Percentiles rank a stretch among this genome's conserved stretches.
These are phyloP conservation scores for Pipa parva DNA, from an alignment of 2,113 vertebrate species.

Conservation along the genomic window DNA sequence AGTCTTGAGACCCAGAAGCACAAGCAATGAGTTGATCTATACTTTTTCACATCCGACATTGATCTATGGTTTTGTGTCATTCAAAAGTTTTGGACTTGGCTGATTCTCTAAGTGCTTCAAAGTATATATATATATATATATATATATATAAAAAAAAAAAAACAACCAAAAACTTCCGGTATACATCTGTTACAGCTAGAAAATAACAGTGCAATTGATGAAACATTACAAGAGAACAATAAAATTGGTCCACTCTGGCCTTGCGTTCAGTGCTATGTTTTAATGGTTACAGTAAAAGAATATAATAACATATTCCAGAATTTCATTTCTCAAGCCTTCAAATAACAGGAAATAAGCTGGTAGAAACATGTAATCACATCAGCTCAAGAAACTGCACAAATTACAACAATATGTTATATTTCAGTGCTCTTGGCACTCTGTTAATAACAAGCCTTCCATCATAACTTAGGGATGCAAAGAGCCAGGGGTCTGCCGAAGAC, in stretches of 20 bases:
- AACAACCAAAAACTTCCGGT: not conserved
- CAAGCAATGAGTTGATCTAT: no score
- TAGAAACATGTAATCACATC: slow-evolving; percentile 32
- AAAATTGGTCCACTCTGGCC: slow-evolving; percentile 10
- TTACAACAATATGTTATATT: slow-evolving; percentile 87
- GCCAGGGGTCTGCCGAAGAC: slow-evolving; percentile 95
- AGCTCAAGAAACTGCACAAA: slow-evolving; percentile 44
- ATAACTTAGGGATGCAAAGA: slow-evolving; percentile 95
- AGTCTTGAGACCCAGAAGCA: no score
- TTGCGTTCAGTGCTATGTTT: slow-evolving; percentile 37
- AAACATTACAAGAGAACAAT: no score
- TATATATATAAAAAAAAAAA: no score
- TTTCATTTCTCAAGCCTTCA: slow-evolving; percentile 16
- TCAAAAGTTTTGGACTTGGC: no score
- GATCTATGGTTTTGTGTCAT: no score
- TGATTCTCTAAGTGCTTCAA: no score
- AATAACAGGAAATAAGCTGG: slow-evolving; percentile 26
- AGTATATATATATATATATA: no score
- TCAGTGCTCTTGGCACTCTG: slow-evolving; percentile 88
- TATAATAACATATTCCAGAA: slow-evolving; percentile 41
- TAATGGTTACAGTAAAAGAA: slow-evolving; percentile 49
- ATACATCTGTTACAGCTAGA: not conserved
- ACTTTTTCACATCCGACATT: no score
- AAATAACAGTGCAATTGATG: not conserved
- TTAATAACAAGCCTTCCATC: slow-evolving; percentile 96